phyloP scores from a whole-genome alignment of 2,113 vertebrate genomes.

The Felis chaus region DNA sequence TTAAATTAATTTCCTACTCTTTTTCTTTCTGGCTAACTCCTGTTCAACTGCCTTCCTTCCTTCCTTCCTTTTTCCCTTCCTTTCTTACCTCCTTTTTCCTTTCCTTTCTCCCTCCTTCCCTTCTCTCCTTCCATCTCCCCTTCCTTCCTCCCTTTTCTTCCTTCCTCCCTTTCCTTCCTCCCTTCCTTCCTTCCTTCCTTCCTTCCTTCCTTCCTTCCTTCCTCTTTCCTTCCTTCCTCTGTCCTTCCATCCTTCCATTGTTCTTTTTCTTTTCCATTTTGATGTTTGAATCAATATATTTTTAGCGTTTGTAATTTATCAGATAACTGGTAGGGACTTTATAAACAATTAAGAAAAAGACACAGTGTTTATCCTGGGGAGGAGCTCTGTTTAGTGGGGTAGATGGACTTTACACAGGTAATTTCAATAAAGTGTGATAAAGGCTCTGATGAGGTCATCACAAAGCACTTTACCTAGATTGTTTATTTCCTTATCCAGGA shows the following conservation, averaged over 20 bases:
- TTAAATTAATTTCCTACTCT: neutral
- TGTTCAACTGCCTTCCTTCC: neutral
- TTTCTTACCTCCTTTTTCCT: neutral
- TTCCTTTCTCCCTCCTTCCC: neutral
- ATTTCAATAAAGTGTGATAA: neutral
- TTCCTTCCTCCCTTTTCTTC: neutral
- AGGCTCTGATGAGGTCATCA: too few species aligned
- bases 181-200: neutral
- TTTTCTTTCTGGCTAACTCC: neutral
- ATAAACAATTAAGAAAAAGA: neutral
- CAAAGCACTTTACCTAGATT: neutral
- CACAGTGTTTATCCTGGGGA: neutral
- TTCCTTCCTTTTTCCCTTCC: neutral
- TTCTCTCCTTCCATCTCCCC: too few species aligned
- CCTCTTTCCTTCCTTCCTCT: neutral
- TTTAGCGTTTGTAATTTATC: neutral
- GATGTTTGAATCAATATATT: neutral
- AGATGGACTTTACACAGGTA: neutral
- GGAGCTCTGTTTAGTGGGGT: neutral
- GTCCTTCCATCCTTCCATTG: too few species aligned
- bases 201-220: neutral
- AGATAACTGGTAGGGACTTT: too few species aligned
- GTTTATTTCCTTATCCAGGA: neutral
- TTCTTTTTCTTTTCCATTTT: neutral
- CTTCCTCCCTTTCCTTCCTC: too few species aligned